Percentiles rank a stretch among this genome's conserved stretches.
These are phyloP conservation scores for Hedya salicella DNA, from an alignment of 2,888 invertebrate genomes.

Conservation along the genomic window DNA sequence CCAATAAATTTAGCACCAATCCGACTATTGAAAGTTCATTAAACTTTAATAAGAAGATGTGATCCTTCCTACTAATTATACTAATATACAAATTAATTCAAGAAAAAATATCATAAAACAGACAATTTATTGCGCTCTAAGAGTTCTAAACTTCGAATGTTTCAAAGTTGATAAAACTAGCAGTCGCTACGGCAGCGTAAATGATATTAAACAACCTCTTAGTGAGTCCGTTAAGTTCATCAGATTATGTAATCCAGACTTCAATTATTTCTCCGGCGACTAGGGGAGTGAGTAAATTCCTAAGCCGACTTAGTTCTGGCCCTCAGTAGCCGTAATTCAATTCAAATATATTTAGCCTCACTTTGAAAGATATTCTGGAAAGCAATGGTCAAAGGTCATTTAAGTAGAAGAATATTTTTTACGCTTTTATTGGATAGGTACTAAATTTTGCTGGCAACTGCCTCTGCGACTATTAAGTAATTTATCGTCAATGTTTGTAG, in stretches of 20 bases:
- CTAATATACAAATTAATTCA: neutral
- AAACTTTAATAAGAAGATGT: too few relatives aligned
- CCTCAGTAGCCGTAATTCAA: neutral
- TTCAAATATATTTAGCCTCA: too few relatives aligned
- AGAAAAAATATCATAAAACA: neutral
- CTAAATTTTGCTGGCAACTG: too few relatives aligned
- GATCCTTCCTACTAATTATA: too few relatives aligned
- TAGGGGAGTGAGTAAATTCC: neutral
- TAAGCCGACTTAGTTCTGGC: neutral
- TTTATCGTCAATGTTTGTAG: too few relatives aligned
- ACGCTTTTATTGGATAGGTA: too few relatives aligned
- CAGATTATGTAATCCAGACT: conserved; percentile 2
- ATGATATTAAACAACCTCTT: conserved; percentile 21
- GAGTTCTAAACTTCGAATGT: conserved; percentile 12
- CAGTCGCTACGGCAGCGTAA: conserved; percentile 2
- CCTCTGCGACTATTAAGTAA: too few relatives aligned
- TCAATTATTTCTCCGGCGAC: conserved; percentile 2
- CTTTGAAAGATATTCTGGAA: too few relatives aligned
- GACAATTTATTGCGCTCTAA: conserved; percentile 25
- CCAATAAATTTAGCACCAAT: too few relatives aligned
- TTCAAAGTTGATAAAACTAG: conserved; percentile 20
- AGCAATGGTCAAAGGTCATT: too few relatives aligned
- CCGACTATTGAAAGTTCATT: too few relatives aligned
- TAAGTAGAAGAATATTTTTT: too few relatives aligned
- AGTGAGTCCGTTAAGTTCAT: conserved; percentile 9